These are phyloP conservation scores for Camponotus pennsylvanicus DNA, from an alignment of 1,140 invertebrate species.

Conservation along the genomic window DNA sequence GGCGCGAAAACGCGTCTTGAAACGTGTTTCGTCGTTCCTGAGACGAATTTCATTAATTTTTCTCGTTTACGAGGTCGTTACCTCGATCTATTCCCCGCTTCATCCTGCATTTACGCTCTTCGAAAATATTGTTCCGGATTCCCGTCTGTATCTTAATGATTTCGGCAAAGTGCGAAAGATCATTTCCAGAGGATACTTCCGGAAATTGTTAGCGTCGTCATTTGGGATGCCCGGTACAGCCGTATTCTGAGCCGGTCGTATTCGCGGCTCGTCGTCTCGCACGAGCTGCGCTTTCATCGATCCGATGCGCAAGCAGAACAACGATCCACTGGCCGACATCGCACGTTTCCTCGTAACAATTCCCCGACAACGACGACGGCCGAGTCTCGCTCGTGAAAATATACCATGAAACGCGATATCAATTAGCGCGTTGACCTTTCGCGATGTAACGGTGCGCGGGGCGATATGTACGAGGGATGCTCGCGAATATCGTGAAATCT, in stretches of 20 bases:
- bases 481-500: not conserved
- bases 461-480: not conserved
- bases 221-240: not conserved
- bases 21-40: not conserved
- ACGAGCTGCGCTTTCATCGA: constrained; percentile 52
- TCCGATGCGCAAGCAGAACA: constrained; percentile 30
- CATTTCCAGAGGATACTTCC: not conserved
- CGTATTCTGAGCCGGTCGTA: not conserved
- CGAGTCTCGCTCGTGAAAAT: constrained; percentile 51
- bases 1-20: not conserved
- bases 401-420: constrained; percentile 36
- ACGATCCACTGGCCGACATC: constrained; percentile 74
- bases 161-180: not conserved
- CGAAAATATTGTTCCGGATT: not conserved
- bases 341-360: constrained; percentile 43
- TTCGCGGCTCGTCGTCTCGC: not conserved
- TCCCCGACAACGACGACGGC: constrained; percentile 38
- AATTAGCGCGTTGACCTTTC: constrained; percentile 52
- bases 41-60: not conserved
- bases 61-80: not conserved
- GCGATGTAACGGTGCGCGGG: constrained; percentile 15
- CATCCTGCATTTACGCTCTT: not conserved
- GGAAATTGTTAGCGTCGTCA: not conserved
- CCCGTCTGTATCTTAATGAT: not conserved
- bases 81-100: no score